Conservation (phyloP, 2,888 invertebrate species). For the Chymomyza caudatula region DNA sequence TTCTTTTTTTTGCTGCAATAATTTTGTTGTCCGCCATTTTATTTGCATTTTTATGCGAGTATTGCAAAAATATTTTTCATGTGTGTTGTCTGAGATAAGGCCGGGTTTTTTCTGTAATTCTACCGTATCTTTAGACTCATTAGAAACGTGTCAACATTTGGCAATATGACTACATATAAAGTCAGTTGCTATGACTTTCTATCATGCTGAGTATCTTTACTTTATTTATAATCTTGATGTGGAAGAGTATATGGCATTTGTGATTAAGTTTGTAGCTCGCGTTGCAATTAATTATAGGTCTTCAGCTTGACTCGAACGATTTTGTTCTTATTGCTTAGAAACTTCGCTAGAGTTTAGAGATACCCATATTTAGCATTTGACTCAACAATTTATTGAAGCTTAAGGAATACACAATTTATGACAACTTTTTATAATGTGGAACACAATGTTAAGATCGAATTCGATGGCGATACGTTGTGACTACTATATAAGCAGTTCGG, state of each 20-base stretch:
- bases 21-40: constrained; percentile 42
- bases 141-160: constrained; percentile 32
- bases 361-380: background rate
- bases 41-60: constrained; percentile 51
- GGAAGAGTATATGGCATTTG: too few species aligned
- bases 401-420: too few species aligned
- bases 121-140: background rate
- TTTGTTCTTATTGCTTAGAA: background rate
- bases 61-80: constrained; percentile 8
- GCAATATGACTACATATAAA: background rate
- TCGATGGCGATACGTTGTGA: too few species aligned
- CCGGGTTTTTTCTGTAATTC: background rate
- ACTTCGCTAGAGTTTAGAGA: too few species aligned
- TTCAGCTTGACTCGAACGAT: background rate
- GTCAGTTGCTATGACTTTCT: background rate
- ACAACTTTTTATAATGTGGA: too few species aligned
- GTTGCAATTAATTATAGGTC: too few species aligned
- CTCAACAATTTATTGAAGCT: too few species aligned
- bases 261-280: too few species aligned
- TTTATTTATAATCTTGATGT: background rate
- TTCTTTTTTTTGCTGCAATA: constrained; percentile 33
- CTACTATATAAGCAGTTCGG: too few species aligned
- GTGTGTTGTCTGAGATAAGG: constrained; percentile 24
- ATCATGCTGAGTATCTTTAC: background rate
- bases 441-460: too few species aligned